Base-by-base conservation (phyloP, 2,797 vertebrate species). In the Halcyon chelicuti region DNA sequence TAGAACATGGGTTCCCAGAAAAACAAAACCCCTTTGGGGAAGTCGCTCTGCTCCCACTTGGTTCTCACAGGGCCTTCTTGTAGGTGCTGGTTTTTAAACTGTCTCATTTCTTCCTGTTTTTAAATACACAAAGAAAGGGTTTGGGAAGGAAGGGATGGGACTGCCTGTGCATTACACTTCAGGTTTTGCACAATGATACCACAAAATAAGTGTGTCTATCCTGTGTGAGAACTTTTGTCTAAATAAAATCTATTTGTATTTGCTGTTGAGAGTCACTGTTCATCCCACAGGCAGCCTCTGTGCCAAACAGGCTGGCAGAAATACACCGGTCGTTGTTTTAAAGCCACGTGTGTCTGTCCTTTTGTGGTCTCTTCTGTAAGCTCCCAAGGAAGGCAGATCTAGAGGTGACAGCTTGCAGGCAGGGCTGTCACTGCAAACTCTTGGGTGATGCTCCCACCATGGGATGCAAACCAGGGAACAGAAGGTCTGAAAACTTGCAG, bases 181-280 rank as follows among this genome's bases (percentile, higher is more conserved):
- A 73, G 54, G 87, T 88, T 97, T 92, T 93, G 93, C 96, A 93
- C 71, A 74, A 74, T 88, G 83, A 77, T 84, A n/a, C 39, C 68
- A 58, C 95, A 80, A 91, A 91, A 42, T 66, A 88, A 81, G 57
- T 28, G 52, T 92, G 67, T 94, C 85, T 65, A 3, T 91, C 88
- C 93, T 95, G 49, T 95, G 79, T 92, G 95, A 95, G 74, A 94
- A 81, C 85, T 92, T 97, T 92, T 96, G 93, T 96, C 95, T 92
- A 90, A 97, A 96, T 96, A 94, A 98, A 96, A 85, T 93, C n/a
- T 91, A 91, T 97, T 97, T 98, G 96, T 97, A 93, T 96, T 96
- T 97, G 96, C 96, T 95, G 96, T 96, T 90, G 86, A 89, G 95
- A 86, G 73, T 95, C 89, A 94, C 81, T 88, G 8, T 86, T 90